Conservation (phyloP, 2,113 vertebrate species). For the Heterochromis multidens region DNA sequence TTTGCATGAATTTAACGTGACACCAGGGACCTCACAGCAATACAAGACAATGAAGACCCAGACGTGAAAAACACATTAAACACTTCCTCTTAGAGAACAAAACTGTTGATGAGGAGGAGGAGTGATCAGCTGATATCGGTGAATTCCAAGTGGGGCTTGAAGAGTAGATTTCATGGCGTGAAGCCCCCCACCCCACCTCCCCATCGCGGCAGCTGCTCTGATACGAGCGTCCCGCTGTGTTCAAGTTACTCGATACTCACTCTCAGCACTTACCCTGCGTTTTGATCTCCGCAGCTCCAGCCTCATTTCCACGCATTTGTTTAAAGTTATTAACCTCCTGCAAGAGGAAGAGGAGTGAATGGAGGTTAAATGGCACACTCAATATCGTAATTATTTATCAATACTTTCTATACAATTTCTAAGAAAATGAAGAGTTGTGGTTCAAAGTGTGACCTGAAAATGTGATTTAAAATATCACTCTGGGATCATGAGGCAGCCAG, state of each 20-base stretch:
- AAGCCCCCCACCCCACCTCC: not conserved
- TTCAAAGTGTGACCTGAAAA: not conserved
- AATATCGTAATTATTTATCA: not conserved
- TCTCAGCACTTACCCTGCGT: slow-evolving; percentile 72
- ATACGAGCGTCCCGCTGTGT: not conserved
- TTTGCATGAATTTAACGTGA: not conserved
- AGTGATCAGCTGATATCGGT: not conserved
- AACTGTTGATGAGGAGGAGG: not conserved
- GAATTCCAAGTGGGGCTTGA: not conserved
- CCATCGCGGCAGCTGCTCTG: not conserved
- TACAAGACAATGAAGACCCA: not conserved
- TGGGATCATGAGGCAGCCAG: not conserved
- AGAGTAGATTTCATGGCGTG: not conserved
- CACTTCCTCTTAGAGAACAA: not conserved
- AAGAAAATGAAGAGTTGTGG: not conserved
- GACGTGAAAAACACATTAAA: not conserved
- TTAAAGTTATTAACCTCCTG: slow-evolving; percentile 84
- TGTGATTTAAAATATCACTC: not conserved
- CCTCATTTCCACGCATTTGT: slow-evolving; percentile 83
- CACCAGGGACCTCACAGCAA: rapidly evolving
- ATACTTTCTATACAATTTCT: not conserved
- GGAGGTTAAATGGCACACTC: not conserved
- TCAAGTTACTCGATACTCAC: not conserved
- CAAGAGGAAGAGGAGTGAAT: not conserved
- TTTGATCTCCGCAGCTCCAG: slow-evolving; percentile 78